Evolutionary conservation across 2,113 vertebrate species (phyloP).

Genomic region (Isichthys henryi): DNA sequence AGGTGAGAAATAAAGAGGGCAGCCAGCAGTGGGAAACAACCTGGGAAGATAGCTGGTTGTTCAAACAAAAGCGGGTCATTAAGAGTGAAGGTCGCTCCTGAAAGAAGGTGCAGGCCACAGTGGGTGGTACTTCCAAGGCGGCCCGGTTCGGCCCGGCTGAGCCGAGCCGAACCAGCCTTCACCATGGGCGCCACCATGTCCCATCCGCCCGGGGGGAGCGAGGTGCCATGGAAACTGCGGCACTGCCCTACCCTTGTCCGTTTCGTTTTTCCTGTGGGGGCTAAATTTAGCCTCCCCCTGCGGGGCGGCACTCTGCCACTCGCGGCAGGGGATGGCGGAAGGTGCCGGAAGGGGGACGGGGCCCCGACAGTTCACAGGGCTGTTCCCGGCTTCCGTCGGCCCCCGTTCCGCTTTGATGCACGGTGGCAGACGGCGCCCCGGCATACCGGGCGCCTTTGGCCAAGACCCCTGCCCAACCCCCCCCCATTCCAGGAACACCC

Average conservation of each 20-base stretch:
- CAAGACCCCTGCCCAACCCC: not conserved
- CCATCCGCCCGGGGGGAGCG: not conserved
- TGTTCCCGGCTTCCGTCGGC: not conserved
- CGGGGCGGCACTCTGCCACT: not conserved
- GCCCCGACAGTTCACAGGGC: not conserved
- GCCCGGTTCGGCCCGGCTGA: not conserved
- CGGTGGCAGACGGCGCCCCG: not conserved
- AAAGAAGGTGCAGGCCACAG: not conserved
- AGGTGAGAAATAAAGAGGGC: not conserved
- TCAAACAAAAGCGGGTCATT: not conserved
- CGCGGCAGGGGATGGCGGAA: not conserved
- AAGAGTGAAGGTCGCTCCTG: not conserved
- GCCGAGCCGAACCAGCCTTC: not conserved
- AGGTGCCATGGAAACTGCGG: not conserved
- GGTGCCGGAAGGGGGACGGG: not conserved
- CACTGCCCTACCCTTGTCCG: not conserved
- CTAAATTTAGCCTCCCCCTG: slow-evolving; percentile 8
- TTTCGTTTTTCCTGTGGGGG: not conserved
- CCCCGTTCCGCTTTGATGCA: not conserved
- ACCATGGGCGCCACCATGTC: not conserved
- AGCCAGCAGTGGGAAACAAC: not conserved
- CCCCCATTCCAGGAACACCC: not conserved
- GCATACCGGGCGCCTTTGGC: not conserved
- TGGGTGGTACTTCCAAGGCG: not conserved
- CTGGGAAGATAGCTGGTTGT: not conserved